phyloP scores from a whole-genome alignment of 2,797 vertebrate genomes.

The Xyrichtys novacula region DNA sequence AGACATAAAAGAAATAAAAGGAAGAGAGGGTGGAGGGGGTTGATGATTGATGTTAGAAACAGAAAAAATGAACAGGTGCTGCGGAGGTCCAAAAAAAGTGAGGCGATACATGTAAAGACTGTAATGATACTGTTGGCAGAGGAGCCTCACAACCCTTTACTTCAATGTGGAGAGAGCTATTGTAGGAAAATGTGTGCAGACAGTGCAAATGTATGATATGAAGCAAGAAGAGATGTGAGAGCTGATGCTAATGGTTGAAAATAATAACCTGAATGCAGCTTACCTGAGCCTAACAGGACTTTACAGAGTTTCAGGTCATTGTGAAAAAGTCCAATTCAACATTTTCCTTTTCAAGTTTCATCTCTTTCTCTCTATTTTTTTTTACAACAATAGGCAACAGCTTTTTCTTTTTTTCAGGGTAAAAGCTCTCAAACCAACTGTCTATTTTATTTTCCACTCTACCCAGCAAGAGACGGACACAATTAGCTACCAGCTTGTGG shows the following conservation, averaged over 20 bases:
- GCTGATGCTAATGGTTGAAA: background rate
- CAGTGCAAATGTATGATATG: background rate
- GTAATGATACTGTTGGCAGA: background rate
- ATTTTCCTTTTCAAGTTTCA: no score
- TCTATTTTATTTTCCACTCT: no score
- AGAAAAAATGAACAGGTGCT: constrained; percentile 47
- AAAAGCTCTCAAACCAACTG: no score
- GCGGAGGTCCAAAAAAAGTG: background rate
- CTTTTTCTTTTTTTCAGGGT: no score
- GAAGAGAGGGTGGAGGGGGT: background rate
- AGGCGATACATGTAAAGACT: constrained; percentile 1
- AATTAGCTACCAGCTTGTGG: background rate
- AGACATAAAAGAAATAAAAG: constrained; percentile 33
- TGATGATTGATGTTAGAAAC: constrained; percentile 28
- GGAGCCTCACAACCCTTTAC: background rate
- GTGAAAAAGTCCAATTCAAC: background rate
- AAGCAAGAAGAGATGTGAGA: background rate
- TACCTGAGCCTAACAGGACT: background rate
- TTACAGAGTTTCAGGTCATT: background rate
- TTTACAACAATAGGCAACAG: no score
- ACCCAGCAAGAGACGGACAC: background rate
- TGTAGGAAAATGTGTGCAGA: background rate
- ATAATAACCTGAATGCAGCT: background rate
- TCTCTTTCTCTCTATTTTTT: no score
- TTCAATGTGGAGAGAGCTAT: background rate